A percentile compares a stretch with the other conserved stretches of the same genome.
Evolutionary conservation across 1,140 invertebrate species (phyloP).

Genomic region (Brachionus koreanus): DNA sequence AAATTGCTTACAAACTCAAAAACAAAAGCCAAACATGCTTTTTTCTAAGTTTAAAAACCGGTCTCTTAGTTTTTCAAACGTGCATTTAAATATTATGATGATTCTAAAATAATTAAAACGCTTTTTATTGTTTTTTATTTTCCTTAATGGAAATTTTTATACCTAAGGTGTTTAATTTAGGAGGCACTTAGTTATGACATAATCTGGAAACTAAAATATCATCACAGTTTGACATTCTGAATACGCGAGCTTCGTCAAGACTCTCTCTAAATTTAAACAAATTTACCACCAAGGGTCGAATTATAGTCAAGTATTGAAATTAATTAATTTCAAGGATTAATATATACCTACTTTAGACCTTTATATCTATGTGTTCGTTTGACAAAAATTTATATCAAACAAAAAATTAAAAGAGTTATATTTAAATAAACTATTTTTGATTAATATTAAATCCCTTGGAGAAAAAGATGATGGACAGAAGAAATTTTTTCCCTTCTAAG

Average conservation of each 20-base stretch:
- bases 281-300: background rate
- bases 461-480: background rate
- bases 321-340: conserved; percentile 10
- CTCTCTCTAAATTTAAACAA: background rate
- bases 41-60: background rate
- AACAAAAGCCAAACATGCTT: conserved; percentile 6
- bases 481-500: too few relatives aligned
- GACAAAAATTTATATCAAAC: background rate
- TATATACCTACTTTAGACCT: background rate
- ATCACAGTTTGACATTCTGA: background rate
- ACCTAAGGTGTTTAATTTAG: background rate
- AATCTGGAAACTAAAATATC: background rate
- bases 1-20: background rate
- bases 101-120: background rate
- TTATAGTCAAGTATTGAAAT: background rate
- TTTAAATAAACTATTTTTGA: background rate
- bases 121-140: background rate
- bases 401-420: background rate
- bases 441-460: background rate
- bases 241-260: background rate
- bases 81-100: background rate
- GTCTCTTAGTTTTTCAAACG: background rate
- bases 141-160: background rate
- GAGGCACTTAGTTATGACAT: background rate
- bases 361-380: background rate